Evolutionary conservation across 2,888 invertebrate genomes (phyloP).

Genomic region (Thera britannica): DNA sequence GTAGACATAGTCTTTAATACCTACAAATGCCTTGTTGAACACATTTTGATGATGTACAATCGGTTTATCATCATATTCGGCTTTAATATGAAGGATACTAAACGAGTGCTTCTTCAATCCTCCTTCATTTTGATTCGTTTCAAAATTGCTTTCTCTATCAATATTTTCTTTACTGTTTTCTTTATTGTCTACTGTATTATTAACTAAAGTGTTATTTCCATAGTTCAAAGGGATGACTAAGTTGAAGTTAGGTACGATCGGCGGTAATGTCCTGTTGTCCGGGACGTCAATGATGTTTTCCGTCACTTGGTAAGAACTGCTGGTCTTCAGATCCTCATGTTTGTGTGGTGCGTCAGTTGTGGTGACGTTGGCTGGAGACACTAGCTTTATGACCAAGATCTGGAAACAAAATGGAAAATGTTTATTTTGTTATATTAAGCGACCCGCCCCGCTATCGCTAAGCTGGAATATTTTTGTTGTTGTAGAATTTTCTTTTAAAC

Average conservation of each 20-base stretch:
- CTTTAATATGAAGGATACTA: slow-evolving; percentile 53
- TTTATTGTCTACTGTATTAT: slow-evolving; percentile 26
- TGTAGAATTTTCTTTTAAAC: too few relatives aligned
- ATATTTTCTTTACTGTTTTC: slow-evolving; percentile 13
- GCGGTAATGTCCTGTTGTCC: slow-evolving; percentile 51
- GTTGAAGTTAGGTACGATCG: slow-evolving; percentile 55
- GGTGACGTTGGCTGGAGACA: slow-evolving; percentile 18
- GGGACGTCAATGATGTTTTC: slow-evolving; percentile 67
- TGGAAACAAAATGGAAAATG: slow-evolving; percentile 1
- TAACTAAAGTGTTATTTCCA: slow-evolving; percentile 39
- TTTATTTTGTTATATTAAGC: background rate
- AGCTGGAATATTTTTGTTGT: too few relatives aligned
- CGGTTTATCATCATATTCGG: slow-evolving; percentile 48
- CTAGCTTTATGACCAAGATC: slow-evolving; percentile 13
- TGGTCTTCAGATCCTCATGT: slow-evolving; percentile 19
- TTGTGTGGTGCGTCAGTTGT: slow-evolving; percentile 10
- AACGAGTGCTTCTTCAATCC: slow-evolving; percentile 35
- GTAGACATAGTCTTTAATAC: slow-evolving; percentile 52
- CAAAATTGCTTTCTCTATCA: slow-evolving; percentile 30
- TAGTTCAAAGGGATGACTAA: slow-evolving; percentile 51
- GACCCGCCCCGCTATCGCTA: background rate
- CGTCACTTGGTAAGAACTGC: slow-evolving; percentile 60
- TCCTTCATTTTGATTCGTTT: slow-evolving; percentile 1
- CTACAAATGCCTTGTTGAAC: slow-evolving; percentile 41
- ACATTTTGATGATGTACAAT: slow-evolving; percentile 17